Percentiles rank a stretch among this genome's conserved stretches.
Conservation (phyloP, 30 jellyfish, hydroid and myxozoan species). For the Aurelia aurita complex sp. Pacific region DNA sequence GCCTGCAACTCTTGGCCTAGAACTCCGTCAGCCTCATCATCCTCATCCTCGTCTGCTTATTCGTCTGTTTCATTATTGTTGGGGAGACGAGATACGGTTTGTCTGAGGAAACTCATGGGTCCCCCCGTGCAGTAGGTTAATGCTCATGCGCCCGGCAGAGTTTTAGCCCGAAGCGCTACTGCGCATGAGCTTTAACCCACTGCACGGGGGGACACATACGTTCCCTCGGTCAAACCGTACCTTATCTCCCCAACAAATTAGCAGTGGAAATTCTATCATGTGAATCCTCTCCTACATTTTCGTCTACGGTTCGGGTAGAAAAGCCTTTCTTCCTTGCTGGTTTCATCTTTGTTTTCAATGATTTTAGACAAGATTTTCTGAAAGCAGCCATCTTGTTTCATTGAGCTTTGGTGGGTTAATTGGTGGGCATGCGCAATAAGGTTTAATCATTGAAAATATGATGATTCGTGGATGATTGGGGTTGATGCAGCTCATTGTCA, state of each 20-base stretch:
- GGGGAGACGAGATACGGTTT: no score
- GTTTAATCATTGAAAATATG: neutral
- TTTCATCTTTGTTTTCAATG: neutral
- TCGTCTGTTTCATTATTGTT: neutral
- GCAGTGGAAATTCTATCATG: slow-evolving; percentile 4
- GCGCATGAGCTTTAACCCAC: no score
- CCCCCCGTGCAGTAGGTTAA: no score
- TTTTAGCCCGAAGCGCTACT: no score
- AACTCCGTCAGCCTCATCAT: neutral
- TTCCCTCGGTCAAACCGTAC: no score
- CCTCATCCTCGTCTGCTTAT: neutral
- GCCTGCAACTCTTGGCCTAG: slow-evolving; percentile 23
- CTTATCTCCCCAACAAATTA: no score
- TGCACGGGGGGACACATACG: no score
- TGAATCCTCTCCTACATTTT: neutral
- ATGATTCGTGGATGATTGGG: neutral
- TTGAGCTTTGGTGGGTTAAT: neutral
- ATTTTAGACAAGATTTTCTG: neutral
- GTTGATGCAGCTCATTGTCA: neutral
- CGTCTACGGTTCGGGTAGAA: neutral
- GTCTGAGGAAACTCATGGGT: no score
- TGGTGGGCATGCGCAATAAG: neutral
- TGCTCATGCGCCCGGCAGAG: no score
- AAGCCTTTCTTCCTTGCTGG: neutral
- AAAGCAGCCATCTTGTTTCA: neutral